phyloP scores from a whole-genome alignment of 2,113 vertebrate genomes.

The Zosterops pallidus region DNA sequence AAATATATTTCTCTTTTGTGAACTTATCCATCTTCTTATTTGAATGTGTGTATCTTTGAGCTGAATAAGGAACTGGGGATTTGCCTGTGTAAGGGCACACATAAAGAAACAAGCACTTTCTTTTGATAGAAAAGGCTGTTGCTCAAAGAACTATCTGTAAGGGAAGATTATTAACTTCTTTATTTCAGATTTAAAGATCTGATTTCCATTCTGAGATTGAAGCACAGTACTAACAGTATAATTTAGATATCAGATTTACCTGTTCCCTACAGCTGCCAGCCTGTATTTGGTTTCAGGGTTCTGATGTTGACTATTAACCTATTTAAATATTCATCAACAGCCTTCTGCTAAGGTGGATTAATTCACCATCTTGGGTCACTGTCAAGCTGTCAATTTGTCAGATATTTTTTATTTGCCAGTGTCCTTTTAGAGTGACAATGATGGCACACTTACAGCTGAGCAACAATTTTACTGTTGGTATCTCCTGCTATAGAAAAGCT shows the following conservation, averaged over 20 bases:
- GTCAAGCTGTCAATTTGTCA: constrained; percentile 61
- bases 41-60: not conserved
- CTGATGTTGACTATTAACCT: constrained; percentile 62
- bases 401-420: constrained; percentile 47
- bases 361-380: not conserved
- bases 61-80: not conserved
- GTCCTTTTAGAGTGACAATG: constrained; percentile 43
- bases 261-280: constrained; percentile 20
- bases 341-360: constrained; percentile 59
- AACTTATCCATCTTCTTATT: not conserved
- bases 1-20: not conserved
- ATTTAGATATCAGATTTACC: constrained; percentile 50
- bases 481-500: not conserved
- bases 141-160: not conserved
- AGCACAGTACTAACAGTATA: not conserved
- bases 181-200: not conserved
- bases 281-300: constrained; percentile 57
- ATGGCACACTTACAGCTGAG: not conserved
- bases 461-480: not conserved
- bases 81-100: not conserved
- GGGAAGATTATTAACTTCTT: not conserved
- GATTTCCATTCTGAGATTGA: constrained; percentile 26
- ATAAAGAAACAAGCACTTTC: not conserved
- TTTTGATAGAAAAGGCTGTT: not conserved
- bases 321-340: constrained; percentile 71